phyloP scores from a whole-genome alignment of 2,888 invertebrate species.

The Cephus pulcher region DNA sequence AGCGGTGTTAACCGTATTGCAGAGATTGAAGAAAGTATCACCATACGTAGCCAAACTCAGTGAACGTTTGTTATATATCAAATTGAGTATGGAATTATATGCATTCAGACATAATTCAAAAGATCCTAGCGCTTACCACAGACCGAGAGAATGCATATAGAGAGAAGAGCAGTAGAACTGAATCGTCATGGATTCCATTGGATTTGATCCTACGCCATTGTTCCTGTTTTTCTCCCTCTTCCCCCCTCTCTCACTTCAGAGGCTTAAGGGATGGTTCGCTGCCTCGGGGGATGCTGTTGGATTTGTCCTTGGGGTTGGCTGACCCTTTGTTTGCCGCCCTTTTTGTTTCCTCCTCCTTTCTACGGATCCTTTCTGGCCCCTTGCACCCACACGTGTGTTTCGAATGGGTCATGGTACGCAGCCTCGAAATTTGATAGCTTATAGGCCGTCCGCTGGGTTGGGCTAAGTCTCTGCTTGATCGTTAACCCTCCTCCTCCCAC shows the following conservation, averaged over 20 bases:
- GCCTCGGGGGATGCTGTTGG: not conserved
- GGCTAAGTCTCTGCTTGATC: not conserved
- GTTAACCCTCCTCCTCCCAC: not conserved
- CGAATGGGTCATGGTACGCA: not conserved
- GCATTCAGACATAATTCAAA: not conserved
- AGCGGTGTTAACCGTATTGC: not conserved
- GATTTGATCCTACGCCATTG: not conserved
- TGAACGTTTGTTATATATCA: not conserved
- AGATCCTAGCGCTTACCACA: not conserved
- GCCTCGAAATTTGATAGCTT: constrained; percentile 2
- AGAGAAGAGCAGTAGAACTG: not conserved
- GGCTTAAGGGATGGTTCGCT: constrained; percentile 8
- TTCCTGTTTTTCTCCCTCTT: constrained; percentile 1
- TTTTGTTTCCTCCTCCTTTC: constrained; percentile 3
- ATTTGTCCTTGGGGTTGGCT: constrained; percentile 15
- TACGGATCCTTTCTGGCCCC: constrained; percentile 2
- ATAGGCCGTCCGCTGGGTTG: not conserved
- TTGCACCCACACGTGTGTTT: not conserved
- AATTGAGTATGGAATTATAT: not conserved
- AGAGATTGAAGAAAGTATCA: not conserved
- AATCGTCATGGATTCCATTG: not conserved
- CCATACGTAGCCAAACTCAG: not conserved
- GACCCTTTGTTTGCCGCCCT: constrained; percentile 21
- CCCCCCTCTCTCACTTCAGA: constrained; percentile 2
- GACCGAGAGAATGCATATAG: not conserved